phyloP scores from a whole-genome alignment of 2,113 vertebrate species.

The Sylvietta virens region DNA sequence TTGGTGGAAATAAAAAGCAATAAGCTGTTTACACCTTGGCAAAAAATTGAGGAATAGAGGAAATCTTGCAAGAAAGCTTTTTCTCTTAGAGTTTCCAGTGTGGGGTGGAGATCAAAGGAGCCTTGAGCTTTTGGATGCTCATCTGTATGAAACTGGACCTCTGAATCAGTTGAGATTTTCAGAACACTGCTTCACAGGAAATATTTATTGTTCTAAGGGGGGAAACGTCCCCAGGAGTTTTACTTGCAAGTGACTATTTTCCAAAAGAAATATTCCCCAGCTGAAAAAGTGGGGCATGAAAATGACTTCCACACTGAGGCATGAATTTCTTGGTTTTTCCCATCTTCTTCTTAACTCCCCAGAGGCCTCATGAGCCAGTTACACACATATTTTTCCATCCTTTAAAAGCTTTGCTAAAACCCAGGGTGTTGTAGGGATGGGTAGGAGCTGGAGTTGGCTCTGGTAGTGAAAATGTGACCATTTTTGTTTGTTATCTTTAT shows the following conservation, averaged over 20 bases:
- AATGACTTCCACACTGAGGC: background rate
- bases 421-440: background rate
- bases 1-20: background rate
- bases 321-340: background rate
- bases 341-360: background rate
- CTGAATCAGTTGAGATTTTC: background rate
- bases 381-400: background rate
- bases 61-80: background rate
- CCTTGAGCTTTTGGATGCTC: background rate
- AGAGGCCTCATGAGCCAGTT: background rate
- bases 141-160: background rate
- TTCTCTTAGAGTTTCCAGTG: background rate
- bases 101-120: slow-evolving; percentile 11
- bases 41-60: background rate
- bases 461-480: background rate
- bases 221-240: background rate
- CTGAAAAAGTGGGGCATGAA: background rate
- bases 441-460: background rate
- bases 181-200: background rate
- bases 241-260: background rate
- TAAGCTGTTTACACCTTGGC: background rate
- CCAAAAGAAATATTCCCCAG: background rate
- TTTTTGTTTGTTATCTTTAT: background rate
- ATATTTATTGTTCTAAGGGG: background rate
- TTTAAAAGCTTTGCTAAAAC: background rate